A percentile compares a stretch with the other conserved stretches of the same genome.
Evolutionary conservation across 2,113 vertebrate species (phyloP).

Genomic region (Odocoileus virginianus): DNA sequence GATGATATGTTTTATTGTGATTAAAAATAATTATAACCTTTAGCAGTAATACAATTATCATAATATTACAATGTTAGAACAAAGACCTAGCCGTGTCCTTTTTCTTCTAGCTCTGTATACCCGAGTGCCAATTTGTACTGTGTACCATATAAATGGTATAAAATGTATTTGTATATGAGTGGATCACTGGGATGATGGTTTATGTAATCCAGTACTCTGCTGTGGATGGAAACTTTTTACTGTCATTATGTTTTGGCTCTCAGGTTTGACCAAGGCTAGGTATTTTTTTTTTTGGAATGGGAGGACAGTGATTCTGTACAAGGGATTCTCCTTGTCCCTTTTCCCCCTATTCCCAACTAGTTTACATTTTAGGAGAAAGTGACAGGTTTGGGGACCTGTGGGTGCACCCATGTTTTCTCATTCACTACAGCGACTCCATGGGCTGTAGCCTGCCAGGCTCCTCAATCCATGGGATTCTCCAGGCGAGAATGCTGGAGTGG

Average conservation of each 20-base stretch:
- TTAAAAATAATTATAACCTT: background rate
- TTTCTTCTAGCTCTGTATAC: background rate
- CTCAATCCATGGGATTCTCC: background rate
- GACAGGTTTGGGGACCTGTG: background rate
- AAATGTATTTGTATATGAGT: background rate
- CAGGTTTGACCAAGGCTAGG: background rate
- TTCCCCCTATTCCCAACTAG: background rate
- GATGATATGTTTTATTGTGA: background rate
- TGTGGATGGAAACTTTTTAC: constrained; percentile 24
- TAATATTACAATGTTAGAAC: background rate
- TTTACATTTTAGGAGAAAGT: background rate
- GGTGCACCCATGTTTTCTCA: background rate
- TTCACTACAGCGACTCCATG: background rate
- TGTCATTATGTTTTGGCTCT: constrained; percentile 25
- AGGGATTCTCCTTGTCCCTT: background rate
- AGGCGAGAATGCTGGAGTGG: background rate
- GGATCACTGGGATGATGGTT: background rate
- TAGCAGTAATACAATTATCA: background rate
- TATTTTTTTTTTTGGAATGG: background rate
- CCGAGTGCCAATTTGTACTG: background rate
- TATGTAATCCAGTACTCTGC: background rate
- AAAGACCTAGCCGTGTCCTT: background rate
- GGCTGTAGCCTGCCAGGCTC: background rate
- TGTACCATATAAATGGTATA: background rate
- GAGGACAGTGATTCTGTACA: background rate